Evolutionary conservation across 1,140 invertebrate species (phyloP).

Genomic region (Drosophila parabipectinata): DNA sequence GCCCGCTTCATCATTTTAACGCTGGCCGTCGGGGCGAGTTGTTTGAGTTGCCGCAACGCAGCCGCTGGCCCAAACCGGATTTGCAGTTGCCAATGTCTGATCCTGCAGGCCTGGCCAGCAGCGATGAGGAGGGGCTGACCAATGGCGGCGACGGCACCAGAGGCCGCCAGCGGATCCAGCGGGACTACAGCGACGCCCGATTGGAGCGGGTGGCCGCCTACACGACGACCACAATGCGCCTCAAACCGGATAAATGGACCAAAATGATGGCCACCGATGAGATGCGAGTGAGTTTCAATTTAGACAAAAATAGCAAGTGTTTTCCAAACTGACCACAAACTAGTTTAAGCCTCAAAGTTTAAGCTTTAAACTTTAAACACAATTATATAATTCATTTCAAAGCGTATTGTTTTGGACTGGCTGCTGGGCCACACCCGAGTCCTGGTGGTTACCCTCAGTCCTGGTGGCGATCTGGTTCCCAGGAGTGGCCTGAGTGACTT

Average conservation of each 20-base stretch:
- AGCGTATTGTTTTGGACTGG: conserved; percentile 85
- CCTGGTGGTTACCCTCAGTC: conserved; percentile 85
- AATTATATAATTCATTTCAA: neutral
- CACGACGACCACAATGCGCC: conserved; percentile 86
- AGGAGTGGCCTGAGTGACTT: conserved; percentile 65
- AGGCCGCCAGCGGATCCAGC: conserved; percentile 40
- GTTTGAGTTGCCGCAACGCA: conserved; percentile 59
- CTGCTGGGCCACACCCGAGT: conserved; percentile 86
- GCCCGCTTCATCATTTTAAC: conserved; percentile 63
- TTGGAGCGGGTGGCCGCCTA: conserved; percentile 73
- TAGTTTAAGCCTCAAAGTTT: neutral
- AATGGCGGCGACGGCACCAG: conserved; percentile 2
- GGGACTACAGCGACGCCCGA: conserved; percentile 68
- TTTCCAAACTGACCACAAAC: neutral
- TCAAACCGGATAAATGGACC: conserved; percentile 91
- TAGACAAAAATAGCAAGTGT: neutral
- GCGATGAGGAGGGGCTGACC: conserved; percentile 60
- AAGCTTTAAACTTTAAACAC: neutral
- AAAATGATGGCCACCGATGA: conserved; percentile 89
- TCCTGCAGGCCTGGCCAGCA: conserved; percentile 55
- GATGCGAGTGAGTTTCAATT: conserved; percentile 62
- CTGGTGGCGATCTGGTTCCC: conserved; percentile 84
- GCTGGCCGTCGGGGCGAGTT: conserved; percentile 57
- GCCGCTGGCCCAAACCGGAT: conserved; percentile 21
- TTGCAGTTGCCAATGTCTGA: conserved; percentile 45